Percentiles rank a stretch among this genome's conserved stretches.
Conservation (phyloP, 92 coral and sea anemone species). For the Hydrozoanthus gracilis region DNA sequence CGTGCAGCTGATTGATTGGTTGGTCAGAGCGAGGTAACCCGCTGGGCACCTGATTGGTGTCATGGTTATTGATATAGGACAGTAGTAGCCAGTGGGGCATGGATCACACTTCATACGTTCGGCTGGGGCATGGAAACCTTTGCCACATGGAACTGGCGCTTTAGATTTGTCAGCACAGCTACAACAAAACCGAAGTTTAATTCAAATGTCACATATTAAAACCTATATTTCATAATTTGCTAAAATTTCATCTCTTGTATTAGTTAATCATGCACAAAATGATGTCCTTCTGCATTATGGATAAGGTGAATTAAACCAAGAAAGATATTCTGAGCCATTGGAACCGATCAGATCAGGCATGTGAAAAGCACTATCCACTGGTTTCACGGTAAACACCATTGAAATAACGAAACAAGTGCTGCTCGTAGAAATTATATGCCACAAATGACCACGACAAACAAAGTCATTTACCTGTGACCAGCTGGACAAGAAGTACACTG, state of each 20-base stretch:
- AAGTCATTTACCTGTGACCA: slow-evolving; percentile 34
- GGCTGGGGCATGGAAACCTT: slow-evolving; percentile 70
- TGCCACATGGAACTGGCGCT: slow-evolving; percentile 75
- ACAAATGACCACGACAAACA: no score
- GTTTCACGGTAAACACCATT: no score
- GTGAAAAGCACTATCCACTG: no score
- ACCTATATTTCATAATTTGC: no score
- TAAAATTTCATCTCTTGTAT: no score
- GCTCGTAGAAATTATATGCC: no score
- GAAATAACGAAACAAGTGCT: no score
- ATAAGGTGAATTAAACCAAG: no score
- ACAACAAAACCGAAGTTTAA: neutral
- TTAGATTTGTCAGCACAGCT: slow-evolving; percentile 68
- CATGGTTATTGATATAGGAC: slow-evolving; percentile 73
- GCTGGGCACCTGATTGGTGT: slow-evolving; percentile 74
- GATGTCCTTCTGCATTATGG: no score
- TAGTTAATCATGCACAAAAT: no score
- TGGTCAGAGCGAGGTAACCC: slow-evolving; percentile 87
- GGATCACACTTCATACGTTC: slow-evolving; percentile 71
- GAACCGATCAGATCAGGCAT: no score
- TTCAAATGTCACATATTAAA: neutral
- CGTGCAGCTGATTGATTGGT: slow-evolving; percentile 67
- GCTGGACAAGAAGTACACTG: slow-evolving; percentile 53
- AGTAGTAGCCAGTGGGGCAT: slow-evolving; percentile 84
- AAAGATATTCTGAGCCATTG: no score